These are phyloP conservation scores for Bambusicola thoracicus DNA, from an alignment of 2,113 vertebrate species.

Conservation along the genomic window DNA sequence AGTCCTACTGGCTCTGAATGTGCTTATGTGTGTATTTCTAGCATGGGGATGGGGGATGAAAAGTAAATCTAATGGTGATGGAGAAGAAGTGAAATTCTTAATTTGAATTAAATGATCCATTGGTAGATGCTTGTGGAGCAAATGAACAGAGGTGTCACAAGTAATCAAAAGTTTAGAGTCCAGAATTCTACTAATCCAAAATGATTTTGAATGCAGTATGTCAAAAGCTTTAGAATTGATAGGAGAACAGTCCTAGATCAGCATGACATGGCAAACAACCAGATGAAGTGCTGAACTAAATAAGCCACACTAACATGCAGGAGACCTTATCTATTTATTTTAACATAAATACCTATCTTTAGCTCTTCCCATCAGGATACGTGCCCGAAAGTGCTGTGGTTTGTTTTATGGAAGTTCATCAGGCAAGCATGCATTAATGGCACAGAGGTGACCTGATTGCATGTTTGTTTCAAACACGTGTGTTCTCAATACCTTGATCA, in stretches of 20 bases:
- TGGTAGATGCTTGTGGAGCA: background rate
- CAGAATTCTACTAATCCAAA: constrained; percentile 53
- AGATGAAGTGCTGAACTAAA: constrained; percentile 28
- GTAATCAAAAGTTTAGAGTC: constrained; percentile 57
- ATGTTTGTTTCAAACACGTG: background rate
- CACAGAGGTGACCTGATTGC: background rate
- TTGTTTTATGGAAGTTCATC: background rate
- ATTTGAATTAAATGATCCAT: constrained; percentile 12
- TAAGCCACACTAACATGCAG: background rate
- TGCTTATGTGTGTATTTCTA: background rate
- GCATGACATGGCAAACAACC: constrained; percentile 57
- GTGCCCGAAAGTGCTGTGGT: background rate
- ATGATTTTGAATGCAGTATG: constrained; percentile 63
- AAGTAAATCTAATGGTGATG: background rate
- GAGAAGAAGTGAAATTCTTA: background rate
- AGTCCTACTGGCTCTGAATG: background rate
- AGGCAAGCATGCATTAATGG: background rate
- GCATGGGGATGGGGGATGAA: rapidly evolving
- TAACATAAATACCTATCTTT: background rate
- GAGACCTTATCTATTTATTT: constrained; percentile 38
- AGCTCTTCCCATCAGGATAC: background rate
- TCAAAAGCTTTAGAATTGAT: constrained; percentile 67
- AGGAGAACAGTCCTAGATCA: constrained; percentile 56
- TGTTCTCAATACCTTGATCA: background rate
- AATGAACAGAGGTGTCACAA: constrained; percentile 23